A percentile compares a stretch with the other conserved stretches of the same genome.
These are phyloP conservation scores for Anodontia alba DNA, from an alignment of 2,888 invertebrate genomes.

Conservation along the genomic window DNA sequence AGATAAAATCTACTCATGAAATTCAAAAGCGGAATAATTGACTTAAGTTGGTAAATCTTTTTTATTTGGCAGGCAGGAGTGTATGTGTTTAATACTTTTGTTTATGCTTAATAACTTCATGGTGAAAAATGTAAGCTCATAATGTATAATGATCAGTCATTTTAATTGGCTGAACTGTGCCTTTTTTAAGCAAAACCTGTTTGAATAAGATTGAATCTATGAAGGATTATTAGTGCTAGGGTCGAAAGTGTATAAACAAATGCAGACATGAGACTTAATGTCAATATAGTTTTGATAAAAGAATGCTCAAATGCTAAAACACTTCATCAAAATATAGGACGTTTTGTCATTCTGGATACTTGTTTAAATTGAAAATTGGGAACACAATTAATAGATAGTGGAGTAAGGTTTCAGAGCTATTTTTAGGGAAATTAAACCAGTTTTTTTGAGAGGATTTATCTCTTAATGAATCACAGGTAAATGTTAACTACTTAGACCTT, in stretches of 20 bases:
- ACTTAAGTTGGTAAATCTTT: neutral
- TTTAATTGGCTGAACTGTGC: slow-evolving; percentile 9
- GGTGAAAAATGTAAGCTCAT: neutral
- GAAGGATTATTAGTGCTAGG: slow-evolving; percentile 7
- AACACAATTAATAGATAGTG: neutral
- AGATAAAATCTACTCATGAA: slow-evolving; percentile 7
- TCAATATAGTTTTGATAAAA: slow-evolving; percentile 16
- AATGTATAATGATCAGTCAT: neutral
- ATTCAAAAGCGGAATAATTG: slow-evolving; percentile 7
- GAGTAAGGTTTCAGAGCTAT: slow-evolving; percentile 18
- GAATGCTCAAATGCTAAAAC: slow-evolving; percentile 11
- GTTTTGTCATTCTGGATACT: slow-evolving; percentile 11
- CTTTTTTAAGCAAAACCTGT: neutral
- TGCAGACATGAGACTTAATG: slow-evolving; percentile 14
- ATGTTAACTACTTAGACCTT: too few relatives aligned
- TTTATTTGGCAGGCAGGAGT: neutral
- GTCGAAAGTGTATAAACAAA: slow-evolving; percentile 14
- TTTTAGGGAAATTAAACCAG: slow-evolving; percentile 29
- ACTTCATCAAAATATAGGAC: slow-evolving; percentile 18
- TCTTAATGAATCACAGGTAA: neutral
- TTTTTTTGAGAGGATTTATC: slow-evolving; percentile 6
- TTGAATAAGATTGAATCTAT: slow-evolving; percentile 11
- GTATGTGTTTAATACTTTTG: neutral
- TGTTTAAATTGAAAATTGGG: slow-evolving; percentile 12
- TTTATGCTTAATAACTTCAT: neutral